Percentiles rank a stretch among this genome's conserved stretches.
phyloP scores from a whole-genome alignment of 2,888 invertebrate species.

The Spisula solida region DNA sequence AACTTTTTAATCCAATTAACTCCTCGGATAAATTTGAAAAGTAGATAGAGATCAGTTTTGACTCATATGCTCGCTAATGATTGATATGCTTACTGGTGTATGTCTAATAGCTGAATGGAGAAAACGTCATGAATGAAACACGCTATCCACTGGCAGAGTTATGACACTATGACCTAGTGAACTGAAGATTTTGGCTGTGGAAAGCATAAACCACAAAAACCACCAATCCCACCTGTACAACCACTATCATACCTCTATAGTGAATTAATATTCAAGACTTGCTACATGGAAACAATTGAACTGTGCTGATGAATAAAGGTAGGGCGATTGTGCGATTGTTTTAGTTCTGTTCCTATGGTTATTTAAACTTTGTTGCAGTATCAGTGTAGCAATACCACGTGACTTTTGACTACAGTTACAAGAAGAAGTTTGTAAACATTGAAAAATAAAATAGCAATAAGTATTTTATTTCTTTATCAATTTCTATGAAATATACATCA shows the following conservation, averaged over 20 bases:
- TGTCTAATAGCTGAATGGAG: slow-evolving; percentile 11
- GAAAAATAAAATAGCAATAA: too few relatives aligned
- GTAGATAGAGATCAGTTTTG: neutral
- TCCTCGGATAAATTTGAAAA: neutral
- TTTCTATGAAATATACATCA: too few relatives aligned
- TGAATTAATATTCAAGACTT: neutral
- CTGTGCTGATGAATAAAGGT: neutral
- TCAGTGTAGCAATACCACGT: too few relatives aligned
- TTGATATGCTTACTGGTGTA: neutral
- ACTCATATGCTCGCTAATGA: neutral
- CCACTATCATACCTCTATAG: slow-evolving; percentile 11
- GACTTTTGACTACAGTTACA: too few relatives aligned
- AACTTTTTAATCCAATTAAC: slow-evolving; percentile 13
- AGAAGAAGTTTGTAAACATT: too few relatives aligned
- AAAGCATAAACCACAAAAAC: slow-evolving; percentile 17
- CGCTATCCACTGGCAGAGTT: neutral
- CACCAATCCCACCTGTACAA: slow-evolving; percentile 26
- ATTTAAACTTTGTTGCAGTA: too few relatives aligned
- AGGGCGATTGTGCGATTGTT: too few relatives aligned
- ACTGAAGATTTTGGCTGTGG: slow-evolving; percentile 19
- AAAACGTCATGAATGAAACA: slow-evolving; percentile 9
- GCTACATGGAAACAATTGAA: neutral
- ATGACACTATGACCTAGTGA: slow-evolving; percentile 28
- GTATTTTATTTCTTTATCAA: too few relatives aligned
- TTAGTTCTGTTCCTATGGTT: too few relatives aligned